phyloP scores from a whole-genome alignment of 2,888 invertebrate species.

The Athalia rosae region DNA sequence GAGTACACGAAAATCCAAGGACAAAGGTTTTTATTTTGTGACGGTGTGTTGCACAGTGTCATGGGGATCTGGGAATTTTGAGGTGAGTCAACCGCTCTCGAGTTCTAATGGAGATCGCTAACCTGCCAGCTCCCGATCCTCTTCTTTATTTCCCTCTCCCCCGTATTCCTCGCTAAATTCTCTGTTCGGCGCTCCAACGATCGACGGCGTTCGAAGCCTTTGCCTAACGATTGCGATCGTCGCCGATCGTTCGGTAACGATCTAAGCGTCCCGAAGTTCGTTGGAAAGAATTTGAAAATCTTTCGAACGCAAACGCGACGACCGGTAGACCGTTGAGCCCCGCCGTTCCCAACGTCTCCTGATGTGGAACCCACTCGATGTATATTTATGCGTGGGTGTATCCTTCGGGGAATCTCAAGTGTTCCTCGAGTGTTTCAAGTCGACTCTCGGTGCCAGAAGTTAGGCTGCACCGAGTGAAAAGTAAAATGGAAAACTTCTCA shows the following conservation, averaged over 20 bases:
- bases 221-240: neutral
- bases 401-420: slow-evolving; percentile 60
- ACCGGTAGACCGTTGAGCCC: slow-evolving; percentile 6
- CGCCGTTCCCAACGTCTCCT: neutral
- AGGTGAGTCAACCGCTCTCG: slow-evolving; percentile 47
- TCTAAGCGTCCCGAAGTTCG: slow-evolving; percentile 11
- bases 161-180: too few relatives aligned
- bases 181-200: too few relatives aligned
- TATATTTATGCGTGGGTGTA: slow-evolving; percentile 57
- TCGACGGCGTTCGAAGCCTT: neutral
- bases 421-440: slow-evolving; percentile 52
- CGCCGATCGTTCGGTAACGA: neutral
- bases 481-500: slow-evolving; percentile 21
- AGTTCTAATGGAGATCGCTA: too few relatives aligned
- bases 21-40: slow-evolving; percentile 46
- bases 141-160: too few relatives aligned
- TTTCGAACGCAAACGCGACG: slow-evolving; percentile 35
- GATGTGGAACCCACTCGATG: slow-evolving; percentile 55
- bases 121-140: too few relatives aligned
- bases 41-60: slow-evolving; percentile 53
- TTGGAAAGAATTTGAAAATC: slow-evolving; percentile 29
- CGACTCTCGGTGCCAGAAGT: slow-evolving; percentile 32
- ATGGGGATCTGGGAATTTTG: slow-evolving; percentile 62
- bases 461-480: neutral
- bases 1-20: slow-evolving; percentile 16